Evolutionary conservation across 2,797 vertebrate species (phyloP).

Genomic region (Fratercula arctica): DNA sequence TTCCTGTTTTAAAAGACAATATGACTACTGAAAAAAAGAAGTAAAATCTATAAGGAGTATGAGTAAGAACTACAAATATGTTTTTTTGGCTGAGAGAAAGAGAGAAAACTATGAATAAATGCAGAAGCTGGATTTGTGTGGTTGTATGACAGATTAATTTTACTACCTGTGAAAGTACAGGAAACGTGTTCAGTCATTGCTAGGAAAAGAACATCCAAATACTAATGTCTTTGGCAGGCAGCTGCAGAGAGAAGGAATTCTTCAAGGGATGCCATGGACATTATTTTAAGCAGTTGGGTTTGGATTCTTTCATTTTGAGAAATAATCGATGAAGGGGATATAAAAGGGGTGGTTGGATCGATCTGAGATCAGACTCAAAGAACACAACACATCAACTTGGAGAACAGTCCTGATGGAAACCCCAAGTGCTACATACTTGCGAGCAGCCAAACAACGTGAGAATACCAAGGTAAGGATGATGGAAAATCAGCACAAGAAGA

Average conservation of each 20-base stretch:
- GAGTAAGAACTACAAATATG: not conserved
- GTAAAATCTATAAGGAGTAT: not conserved
- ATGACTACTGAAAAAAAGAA: not conserved
- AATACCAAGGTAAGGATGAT: not conserved
- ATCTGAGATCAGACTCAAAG: not conserved
- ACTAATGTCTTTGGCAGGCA: not conserved
- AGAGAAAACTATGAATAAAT: slow-evolving; percentile 8
- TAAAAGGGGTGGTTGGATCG: not conserved
- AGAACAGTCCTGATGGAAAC: not conserved
- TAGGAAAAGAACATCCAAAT: not conserved
- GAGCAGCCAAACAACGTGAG: not conserved
- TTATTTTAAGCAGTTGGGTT: not conserved
- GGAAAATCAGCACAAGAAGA: not conserved
- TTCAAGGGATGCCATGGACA: not conserved
- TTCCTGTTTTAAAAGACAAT: not conserved
- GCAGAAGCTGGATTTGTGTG: slow-evolving; percentile 1
- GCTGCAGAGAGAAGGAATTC: not conserved
- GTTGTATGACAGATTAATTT: not conserved
- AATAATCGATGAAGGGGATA: not conserved
- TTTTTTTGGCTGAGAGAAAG: not conserved
- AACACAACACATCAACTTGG: not conserved
- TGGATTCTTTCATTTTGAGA: not conserved
- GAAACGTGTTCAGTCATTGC: not conserved
- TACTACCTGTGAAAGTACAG: not conserved
- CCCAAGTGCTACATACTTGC: not conserved